Conservation (phyloP, 2,888 invertebrate species). For the Cremastinae sp. region DNA sequence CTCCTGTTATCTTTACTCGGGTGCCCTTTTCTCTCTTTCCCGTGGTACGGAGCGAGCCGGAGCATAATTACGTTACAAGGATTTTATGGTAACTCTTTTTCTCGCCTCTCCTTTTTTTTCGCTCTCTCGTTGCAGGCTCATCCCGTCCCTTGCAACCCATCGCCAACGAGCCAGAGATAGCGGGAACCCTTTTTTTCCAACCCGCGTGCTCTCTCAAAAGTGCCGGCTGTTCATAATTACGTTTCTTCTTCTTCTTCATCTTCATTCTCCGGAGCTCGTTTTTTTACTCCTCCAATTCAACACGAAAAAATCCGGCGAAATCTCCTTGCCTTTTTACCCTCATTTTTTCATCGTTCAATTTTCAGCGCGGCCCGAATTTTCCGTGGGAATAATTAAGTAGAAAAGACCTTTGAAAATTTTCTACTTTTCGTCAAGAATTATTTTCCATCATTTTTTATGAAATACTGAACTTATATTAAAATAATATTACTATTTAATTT, state of each 20-base stretch:
- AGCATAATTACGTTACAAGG: slow-evolving; percentile 65
- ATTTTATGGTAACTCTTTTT: slow-evolving; percentile 64
- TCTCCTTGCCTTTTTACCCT: not conserved
- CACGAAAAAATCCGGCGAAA: slow-evolving; percentile 55
- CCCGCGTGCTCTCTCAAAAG: slow-evolving; percentile 42
- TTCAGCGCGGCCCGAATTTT: slow-evolving; percentile 12
- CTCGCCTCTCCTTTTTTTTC: slow-evolving; percentile 54
- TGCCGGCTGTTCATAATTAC: slow-evolving; percentile 65
- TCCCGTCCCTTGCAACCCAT: slow-evolving; percentile 15
- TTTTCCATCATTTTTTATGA: not conserved
- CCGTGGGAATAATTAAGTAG: too few species aligned
- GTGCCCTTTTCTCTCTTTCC: slow-evolving; percentile 33
- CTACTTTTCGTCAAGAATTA: too few species aligned
- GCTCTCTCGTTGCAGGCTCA: slow-evolving; percentile 22
- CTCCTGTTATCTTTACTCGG: slow-evolving; percentile 21
- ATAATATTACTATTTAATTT: too few species aligned
- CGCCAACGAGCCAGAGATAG: slow-evolving; percentile 49
- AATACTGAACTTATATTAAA: too few species aligned
- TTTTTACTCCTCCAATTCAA: slow-evolving; percentile 41
- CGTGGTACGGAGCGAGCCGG: slow-evolving; percentile 49
- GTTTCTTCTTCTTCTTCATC: slow-evolving; percentile 62
- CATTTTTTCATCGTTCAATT: slow-evolving; percentile 32
- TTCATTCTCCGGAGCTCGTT: slow-evolving; percentile 9
- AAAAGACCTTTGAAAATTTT: not conserved
- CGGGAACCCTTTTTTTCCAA: slow-evolving; percentile 57